Evolutionary conservation across 2,113 vertebrate species (phyloP), one percentile per base, ranked within the genome.

Genomic region (Limnothrissa miodon): DNA sequence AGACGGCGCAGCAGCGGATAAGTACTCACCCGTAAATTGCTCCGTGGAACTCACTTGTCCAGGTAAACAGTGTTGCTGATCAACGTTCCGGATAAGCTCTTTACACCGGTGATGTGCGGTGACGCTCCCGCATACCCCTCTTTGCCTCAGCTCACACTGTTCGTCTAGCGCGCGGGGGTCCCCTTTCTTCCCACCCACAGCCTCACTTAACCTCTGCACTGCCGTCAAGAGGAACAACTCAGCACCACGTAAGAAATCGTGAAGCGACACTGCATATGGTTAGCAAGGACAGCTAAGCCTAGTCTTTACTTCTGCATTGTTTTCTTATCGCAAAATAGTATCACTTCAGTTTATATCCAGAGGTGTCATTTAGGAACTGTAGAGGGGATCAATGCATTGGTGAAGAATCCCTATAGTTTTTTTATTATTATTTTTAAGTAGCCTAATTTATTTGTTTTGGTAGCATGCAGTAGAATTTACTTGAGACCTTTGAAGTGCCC

Each of bases 1-100:
- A 53, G 15, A 29, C 59, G 53, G 85, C 78, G 45, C 59, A 74
- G 45, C 45, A 29, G 78, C 85, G 56, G 85, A 70, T 36, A 78
- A 70, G 79, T 83, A 86, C 85, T 86, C 85, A 86, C 85, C 85
- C 85, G 80, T n/a, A 33, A 62, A 29, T 78, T 80, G 53, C 79
- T 66, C 62, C 46, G 78, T 62, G 78, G 66, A 48, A 17, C 29
- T 78, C 62, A 51, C 48, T 62, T 70, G 59, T 36, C 74, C 44
- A 70, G 66, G 21, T 66, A 46, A 82, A 78, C 17, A 29, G 66
- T 48, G 62, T 45, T 36, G 84, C 19, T 45, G 78, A 80, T n/a
- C 36, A 82, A 70, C 21, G 81, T 66, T 53, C 19, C 19, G 81
- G 45, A 83, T 25, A 48, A 70, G 78, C 59, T 83, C 81, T 79